Conservation (phyloP, 2,113 vertebrate genomes). For the Neogobius melanostomus region DNA sequence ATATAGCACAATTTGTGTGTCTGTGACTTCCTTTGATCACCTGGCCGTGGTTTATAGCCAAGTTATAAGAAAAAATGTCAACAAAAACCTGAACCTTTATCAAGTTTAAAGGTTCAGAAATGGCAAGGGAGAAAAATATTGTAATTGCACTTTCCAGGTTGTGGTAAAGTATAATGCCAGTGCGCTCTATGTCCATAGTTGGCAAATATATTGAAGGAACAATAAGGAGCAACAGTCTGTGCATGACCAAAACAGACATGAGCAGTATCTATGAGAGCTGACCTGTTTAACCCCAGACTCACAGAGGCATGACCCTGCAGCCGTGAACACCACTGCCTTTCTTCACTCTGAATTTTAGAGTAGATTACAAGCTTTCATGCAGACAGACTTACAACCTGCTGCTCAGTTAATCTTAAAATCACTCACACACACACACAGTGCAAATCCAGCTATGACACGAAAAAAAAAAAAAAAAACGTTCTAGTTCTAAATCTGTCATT, state of each 20-base stretch:
- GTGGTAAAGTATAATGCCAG: too few relatives aligned
- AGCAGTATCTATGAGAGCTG: conserved; percentile 13
- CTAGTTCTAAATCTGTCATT: conserved; percentile 12
- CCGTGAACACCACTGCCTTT: neutral
- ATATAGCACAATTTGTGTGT: conserved; percentile 43
- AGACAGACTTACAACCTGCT: conserved; percentile 44
- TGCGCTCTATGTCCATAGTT: too few relatives aligned
- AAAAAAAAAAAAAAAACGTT: neutral
- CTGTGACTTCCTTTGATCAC: conserved; percentile 41
- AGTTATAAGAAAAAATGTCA: neutral
- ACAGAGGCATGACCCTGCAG: conserved; percentile 2
- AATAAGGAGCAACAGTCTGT: too few relatives aligned
- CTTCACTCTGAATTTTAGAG: conserved; percentile 22
- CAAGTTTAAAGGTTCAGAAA: neutral
- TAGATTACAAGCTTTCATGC: conserved; percentile 33
- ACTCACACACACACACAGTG: conserved; percentile 21
- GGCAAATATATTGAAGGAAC: neutral
- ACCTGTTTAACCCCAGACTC: conserved; percentile 33
- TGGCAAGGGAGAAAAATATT: too few relatives aligned
- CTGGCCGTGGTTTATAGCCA: conserved; percentile 21
- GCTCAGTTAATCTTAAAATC: conserved; percentile 59
- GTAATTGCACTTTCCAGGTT: too few relatives aligned
- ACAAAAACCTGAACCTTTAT: neutral
- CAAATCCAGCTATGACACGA: conserved; percentile 39
- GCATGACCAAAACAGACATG: neutral